These are phyloP conservation scores for Chirona hameri DNA, from an alignment of 2,888 invertebrate species.

Conservation along the genomic window DNA sequence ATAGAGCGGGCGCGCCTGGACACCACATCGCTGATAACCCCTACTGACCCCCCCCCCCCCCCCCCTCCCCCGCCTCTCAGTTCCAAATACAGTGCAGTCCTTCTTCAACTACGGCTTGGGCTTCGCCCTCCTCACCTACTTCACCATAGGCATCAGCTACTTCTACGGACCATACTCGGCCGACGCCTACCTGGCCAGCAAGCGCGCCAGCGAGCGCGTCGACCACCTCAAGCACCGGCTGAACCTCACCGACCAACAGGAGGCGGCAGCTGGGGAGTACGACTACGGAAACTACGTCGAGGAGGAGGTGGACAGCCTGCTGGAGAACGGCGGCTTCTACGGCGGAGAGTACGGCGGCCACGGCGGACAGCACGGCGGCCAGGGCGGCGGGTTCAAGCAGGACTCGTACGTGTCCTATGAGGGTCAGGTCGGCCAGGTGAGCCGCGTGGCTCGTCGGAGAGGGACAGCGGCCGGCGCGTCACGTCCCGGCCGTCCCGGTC, in stretches of 20 bases:
- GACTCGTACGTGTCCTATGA: neutral
- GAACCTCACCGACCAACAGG: neutral
- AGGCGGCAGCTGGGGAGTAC: neutral
- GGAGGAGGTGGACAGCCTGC: neutral
- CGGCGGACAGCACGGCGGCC: neutral
- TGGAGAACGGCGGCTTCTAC: neutral
- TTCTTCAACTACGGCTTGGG: slow-evolving; percentile 2
- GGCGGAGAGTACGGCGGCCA: neutral
- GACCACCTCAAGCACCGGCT: neutral
- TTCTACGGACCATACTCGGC: slow-evolving; percentile 2
- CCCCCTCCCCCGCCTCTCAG: neutral
- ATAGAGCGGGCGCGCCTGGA: no score
- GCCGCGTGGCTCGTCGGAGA: neutral
- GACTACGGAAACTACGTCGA: neutral
- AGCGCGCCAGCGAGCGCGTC: neutral
- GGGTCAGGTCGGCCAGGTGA: neutral
- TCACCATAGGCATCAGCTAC: neutral
- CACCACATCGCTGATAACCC: no score
- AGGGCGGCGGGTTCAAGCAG: neutral
- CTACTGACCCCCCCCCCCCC: no score
- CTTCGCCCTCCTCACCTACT: neutral
- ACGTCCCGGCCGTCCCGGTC: no score
- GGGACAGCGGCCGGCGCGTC: neutral
- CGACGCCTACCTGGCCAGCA: neutral
- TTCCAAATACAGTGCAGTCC: neutral